Conservation (phyloP, 1,140 invertebrate species). For the Drosophila biarmipes region DNA sequence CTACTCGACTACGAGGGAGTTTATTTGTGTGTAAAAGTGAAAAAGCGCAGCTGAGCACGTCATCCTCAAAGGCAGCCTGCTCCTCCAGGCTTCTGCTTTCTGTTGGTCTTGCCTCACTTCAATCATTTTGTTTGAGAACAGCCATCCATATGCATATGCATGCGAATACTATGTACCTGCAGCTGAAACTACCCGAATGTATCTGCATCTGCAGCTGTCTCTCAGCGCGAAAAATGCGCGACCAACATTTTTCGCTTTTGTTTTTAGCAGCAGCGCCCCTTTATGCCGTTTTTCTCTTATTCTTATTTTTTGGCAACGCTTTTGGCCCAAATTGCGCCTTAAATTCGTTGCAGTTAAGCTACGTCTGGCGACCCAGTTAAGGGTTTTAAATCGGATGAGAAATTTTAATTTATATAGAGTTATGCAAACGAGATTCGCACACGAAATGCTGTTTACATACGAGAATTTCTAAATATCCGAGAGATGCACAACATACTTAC, state of each 20-base stretch:
- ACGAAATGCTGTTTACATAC: constrained; percentile 14
- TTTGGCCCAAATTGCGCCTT: constrained; percentile 44
- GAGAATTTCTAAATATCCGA: constrained; percentile 21
- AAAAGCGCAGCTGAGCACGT: constrained; percentile 75
- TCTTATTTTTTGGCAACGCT: constrained; percentile 47
- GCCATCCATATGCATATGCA: constrained; percentile 35
- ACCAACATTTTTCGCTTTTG: constrained; percentile 66
- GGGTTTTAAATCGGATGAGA: constrained; percentile 5
- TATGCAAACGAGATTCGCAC: constrained; percentile 53
- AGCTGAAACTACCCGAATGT: constrained; percentile 8
- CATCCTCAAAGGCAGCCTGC: constrained; percentile 59
- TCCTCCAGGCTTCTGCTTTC: constrained; percentile 29
- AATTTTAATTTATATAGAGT: constrained; percentile 26
- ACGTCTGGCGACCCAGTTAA: constrained; percentile 33
- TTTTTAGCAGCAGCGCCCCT: constrained; percentile 32
- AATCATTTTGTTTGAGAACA: constrained; percentile 42
- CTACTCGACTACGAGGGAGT: background rate
- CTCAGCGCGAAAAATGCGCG: constrained; percentile 30
- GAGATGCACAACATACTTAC: constrained; percentile 12
- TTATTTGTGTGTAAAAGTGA: constrained; percentile 52
- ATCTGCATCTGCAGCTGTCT: constrained; percentile 49
- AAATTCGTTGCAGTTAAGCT: constrained; percentile 21
- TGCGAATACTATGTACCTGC: constrained; percentile 14
- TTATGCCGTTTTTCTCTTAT: constrained; percentile 5
- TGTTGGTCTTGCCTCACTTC: constrained; percentile 38